These are phyloP conservation scores for Ophiodon elongatus DNA, from an alignment of 2,113 vertebrate species.

Conservation along the genomic window DNA sequence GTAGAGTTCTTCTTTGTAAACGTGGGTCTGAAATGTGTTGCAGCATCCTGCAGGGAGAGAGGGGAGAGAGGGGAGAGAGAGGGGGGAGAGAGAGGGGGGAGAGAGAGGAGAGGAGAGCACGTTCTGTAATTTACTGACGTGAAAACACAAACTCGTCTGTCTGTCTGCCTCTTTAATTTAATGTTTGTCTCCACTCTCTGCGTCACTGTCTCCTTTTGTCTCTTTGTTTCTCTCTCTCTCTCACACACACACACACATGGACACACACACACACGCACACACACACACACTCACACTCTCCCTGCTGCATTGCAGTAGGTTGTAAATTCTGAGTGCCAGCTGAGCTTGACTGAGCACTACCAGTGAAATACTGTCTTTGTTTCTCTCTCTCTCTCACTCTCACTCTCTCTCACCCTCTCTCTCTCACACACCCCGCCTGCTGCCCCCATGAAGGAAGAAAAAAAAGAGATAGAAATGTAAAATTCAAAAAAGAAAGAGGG, in stretches of 20 bases:
- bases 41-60: conserved; percentile 26
- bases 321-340: conserved; percentile 81
- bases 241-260: conserved; percentile 6
- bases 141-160: conserved; percentile 1
- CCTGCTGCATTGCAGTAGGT: conserved; percentile 83
- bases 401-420: too few species aligned
- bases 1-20: neutral
- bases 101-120: neutral
- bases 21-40: neutral
- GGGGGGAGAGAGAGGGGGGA: conserved; percentile 25
- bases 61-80: conserved; percentile 13
- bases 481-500: conserved; percentile 31
- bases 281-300: conserved; percentile 50
- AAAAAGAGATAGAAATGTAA: conserved; percentile 42
- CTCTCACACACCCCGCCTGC: conserved; percentile 43
- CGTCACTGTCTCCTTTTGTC: conserved; percentile 44
- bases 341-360: conserved; percentile 70
- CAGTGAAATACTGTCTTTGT: conserved; percentile 83
- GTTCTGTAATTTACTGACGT: neutral
- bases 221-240: conserved; percentile 62
- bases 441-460: neutral
- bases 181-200: conserved; percentile 48
- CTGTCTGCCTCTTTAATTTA: conserved; percentile 42
- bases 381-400: conserved; percentile 57
- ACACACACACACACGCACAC: conserved; percentile 15